A percentile compares a stretch with the other conserved stretches of the same genome.
phyloP scores from a whole-genome alignment of 2,797 vertebrate genomes.

The Garrulus glandarius region DNA sequence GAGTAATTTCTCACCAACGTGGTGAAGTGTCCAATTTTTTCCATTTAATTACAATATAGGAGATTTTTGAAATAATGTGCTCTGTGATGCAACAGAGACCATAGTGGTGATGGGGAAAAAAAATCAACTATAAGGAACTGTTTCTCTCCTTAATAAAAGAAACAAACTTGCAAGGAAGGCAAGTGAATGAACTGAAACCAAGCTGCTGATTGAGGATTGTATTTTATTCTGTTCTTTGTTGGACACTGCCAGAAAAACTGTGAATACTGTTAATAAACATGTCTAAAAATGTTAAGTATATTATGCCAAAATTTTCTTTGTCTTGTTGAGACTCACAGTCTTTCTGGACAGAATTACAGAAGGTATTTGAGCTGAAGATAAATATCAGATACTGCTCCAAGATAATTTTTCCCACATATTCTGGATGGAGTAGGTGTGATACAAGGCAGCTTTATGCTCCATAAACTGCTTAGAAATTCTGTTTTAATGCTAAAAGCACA shows the following conservation, averaged over 20 bases:
- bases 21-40: neutral
- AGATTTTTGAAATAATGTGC: neutral
- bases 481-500: neutral
- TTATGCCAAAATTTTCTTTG: neutral
- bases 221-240: neutral
- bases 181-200: neutral
- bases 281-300: neutral
- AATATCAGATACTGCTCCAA: neutral
- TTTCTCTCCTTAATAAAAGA: neutral
- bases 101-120: neutral
- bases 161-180: neutral
- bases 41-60: neutral
- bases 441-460: neutral
- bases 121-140: neutral
- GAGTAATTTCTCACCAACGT: accelerated
- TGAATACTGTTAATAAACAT: slow-evolving; percentile 32
- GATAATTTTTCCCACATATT: neutral
- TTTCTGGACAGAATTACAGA: slow-evolving; percentile 29
- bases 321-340: neutral
- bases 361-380: neutral
- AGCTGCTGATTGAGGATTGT: neutral
- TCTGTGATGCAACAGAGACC: neutral
- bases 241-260: neutral
- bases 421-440: slow-evolving; percentile 26
- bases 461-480: neutral